Conservation (phyloP, 1,140 invertebrate genomes). For the Probaryconus sp. region DNA sequence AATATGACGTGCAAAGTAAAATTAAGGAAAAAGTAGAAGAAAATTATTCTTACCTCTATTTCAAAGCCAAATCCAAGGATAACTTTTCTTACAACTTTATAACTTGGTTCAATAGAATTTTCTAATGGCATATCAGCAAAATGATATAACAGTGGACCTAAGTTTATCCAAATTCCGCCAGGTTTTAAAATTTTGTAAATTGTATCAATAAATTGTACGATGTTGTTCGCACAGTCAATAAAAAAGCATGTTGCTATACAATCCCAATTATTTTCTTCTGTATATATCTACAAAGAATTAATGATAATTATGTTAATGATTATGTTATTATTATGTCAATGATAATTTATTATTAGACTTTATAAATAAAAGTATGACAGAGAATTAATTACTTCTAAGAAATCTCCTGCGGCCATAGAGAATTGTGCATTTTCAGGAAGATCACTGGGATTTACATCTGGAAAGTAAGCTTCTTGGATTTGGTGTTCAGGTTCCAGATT, state of each 20-base stretch:
- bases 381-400: constrained; percentile 84
- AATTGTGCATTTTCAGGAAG: constrained; percentile 85
- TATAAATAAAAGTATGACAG: no score
- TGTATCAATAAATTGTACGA: constrained; percentile 95
- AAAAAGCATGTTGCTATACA: constrained; percentile 98
- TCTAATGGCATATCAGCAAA: constrained; percentile 93
- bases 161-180: constrained; percentile 92
- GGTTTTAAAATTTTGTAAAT: constrained; percentile 95
- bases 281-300: constrained; percentile 83
- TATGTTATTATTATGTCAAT: no score
- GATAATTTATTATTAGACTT: no score
- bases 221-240: constrained; percentile 98
- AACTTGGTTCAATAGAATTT: constrained; percentile 96
- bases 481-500: constrained; percentile 90
- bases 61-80: constrained; percentile 92
- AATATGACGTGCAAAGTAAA: no score
- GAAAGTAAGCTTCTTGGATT: constrained; percentile 87
- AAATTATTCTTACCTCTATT: constrained; percentile 82
- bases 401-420: constrained; percentile 97
- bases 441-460: constrained; percentile 90
- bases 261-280: constrained; percentile 88
- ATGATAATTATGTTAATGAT: constrained; percentile 29
- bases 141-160: constrained; percentile 97
- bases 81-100: constrained; percentile 89
- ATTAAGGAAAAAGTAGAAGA: no score